Conservation (phyloP, 1,140 invertebrate genomes). For the Ips typographus region DNA sequence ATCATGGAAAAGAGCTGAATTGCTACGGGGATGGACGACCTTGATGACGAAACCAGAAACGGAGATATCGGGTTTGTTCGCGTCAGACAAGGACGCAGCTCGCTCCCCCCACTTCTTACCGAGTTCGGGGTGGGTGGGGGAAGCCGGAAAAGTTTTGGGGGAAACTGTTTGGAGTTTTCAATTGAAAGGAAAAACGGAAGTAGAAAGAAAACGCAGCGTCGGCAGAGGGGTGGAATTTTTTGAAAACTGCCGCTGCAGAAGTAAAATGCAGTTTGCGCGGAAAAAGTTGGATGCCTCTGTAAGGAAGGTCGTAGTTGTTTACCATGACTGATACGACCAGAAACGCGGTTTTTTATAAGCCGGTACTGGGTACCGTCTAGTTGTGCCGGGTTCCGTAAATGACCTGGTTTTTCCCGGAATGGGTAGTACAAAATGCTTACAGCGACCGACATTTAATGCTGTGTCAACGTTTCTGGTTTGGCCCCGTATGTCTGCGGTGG, state of each 20-base stretch:
- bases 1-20: constrained; percentile 22
- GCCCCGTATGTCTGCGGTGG: too few relatives aligned
- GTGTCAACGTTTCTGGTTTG: too few relatives aligned
- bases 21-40: constrained; percentile 3
- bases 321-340: background rate
- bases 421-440: background rate
- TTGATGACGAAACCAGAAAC: constrained; percentile 9
- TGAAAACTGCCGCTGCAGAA: background rate
- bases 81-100: constrained; percentile 1
- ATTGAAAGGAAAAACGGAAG: constrained; percentile 5
- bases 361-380: constrained; percentile 4
- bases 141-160: background rate
- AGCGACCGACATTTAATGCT: too few relatives aligned
- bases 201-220: background rate
- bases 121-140: background rate
- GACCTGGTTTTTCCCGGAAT: constrained; percentile 25
- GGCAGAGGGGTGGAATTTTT: background rate
- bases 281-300: too few relatives aligned
- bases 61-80: background rate
- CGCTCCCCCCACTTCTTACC: too few relatives aligned
- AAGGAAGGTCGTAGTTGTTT: background rate
- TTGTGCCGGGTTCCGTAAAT: constrained; percentile 17
- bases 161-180: constrained; percentile 2
- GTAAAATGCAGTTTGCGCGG: too few relatives aligned
- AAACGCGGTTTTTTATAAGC: background rate